Evolutionary conservation across 1,140 invertebrate genomes (phyloP).

Genomic region (Magallana ariakensis): DNA sequence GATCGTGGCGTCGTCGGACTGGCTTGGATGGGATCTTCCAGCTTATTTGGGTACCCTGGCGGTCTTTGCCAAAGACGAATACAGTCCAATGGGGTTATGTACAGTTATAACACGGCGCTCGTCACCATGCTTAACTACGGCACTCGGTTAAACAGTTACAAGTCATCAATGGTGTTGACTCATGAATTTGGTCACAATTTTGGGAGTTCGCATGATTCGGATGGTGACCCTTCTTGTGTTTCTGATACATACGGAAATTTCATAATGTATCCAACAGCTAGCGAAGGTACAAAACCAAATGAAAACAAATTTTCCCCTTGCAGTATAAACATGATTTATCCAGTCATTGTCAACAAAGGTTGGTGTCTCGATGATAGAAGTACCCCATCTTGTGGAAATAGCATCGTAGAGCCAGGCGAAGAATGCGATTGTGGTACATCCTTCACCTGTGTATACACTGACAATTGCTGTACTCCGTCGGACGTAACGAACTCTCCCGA

Average conservation of each 20-base stretch:
- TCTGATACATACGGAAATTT: constrained; percentile 66
- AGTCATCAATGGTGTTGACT: constrained; percentile 61
- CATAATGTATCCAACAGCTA: constrained; percentile 69
- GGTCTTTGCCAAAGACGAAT: constrained; percentile 67
- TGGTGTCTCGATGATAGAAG: constrained; percentile 50
- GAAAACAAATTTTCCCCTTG: constrained; percentile 71
- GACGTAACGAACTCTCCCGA: constrained; percentile 50
- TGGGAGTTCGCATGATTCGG: constrained; percentile 70
- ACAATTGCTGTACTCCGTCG: constrained; percentile 71
- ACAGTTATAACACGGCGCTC: constrained; percentile 69
- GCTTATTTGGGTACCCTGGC: constrained; percentile 53
- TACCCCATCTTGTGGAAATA: constrained; percentile 68
- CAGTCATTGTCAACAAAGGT: constrained; percentile 69
- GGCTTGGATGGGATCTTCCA: constrained; percentile 70
- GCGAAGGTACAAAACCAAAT: constrained; percentile 65
- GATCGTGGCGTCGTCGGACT: constrained; percentile 64
- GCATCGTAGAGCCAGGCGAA: constrained; percentile 66
- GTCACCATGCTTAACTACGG: constrained; percentile 65
- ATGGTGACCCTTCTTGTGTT: constrained; percentile 53
- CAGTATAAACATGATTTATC: constrained; percentile 70
- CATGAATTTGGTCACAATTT: constrained; percentile 76
- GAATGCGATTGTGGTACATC: constrained; percentile 74
- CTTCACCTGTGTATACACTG: constrained; percentile 60
- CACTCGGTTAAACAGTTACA: constrained; percentile 45
- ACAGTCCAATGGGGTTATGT: constrained; percentile 38